Percentiles rank a stretch among this genome's conserved stretches.
These are phyloP conservation scores for Melangyna quadrimaculata DNA, from an alignment of 2,888 invertebrate genomes.

Conservation along the genomic window DNA sequence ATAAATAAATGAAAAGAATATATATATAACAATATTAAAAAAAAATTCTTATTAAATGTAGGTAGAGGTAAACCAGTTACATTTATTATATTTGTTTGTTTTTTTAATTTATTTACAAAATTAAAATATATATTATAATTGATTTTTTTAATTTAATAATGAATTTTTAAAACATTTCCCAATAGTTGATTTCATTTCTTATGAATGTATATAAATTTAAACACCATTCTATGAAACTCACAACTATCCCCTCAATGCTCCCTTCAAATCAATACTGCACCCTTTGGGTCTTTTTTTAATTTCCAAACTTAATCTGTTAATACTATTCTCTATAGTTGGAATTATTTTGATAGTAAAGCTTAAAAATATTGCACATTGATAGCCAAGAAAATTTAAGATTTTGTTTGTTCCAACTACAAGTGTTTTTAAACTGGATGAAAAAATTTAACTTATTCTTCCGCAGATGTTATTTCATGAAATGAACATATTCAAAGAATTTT, in stretches of 20 bases:
- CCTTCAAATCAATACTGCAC: neutral
- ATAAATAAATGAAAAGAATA: constrained; percentile 25
- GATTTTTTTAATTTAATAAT: neutral
- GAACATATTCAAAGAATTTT: no score
- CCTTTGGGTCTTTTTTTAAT: neutral
- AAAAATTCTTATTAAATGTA: neutral
- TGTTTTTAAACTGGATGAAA: no score
- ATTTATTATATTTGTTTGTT: neutral
- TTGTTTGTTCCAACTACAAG: no score
- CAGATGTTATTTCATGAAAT: no score
- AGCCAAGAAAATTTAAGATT: neutral
- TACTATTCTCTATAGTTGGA: neutral
- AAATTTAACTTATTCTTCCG: no score
- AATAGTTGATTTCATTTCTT: neutral
- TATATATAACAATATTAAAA: constrained; percentile 35
- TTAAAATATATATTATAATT: neutral
- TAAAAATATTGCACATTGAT: neutral
- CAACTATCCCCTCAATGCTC: neutral
- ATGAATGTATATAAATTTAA: neutral
- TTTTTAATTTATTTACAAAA: neutral
- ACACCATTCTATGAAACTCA: neutral
- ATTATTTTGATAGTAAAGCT: neutral
- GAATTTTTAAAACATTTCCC: neutral
- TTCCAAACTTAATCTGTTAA: neutral
- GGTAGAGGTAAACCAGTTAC: neutral